Evolutionary conservation across 2,113 vertebrate genomes (phyloP).

Genomic region (Ictalurus punctatus): DNA sequence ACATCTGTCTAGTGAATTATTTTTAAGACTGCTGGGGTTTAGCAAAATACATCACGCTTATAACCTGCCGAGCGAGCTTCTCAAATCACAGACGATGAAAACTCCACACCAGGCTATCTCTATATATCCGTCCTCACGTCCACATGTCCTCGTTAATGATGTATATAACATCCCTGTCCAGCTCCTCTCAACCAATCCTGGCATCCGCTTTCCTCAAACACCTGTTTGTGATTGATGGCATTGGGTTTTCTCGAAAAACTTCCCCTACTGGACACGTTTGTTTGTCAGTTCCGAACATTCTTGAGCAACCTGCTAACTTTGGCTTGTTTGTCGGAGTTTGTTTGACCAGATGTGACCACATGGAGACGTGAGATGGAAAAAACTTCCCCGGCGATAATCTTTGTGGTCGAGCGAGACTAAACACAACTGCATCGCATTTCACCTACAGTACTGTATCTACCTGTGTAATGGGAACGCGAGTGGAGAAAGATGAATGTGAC

Average conservation of each 20-base stretch:
- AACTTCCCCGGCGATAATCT: conserved; percentile 6
- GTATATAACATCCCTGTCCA: not conserved
- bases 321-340: conserved; percentile 37
- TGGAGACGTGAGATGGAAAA: conserved; percentile 28
- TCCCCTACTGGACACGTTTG: conserved; percentile 25
- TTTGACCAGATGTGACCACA: conserved; percentile 47
- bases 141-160: not conserved
- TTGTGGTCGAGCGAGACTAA: conserved; percentile 38
- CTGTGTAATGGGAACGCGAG: not conserved
- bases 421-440: conserved; percentile 29
- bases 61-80: not conserved
- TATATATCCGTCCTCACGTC: not conserved
- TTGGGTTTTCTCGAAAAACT: not conserved
- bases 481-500: not conserved
- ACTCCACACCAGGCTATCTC: not conserved
- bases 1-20: conserved; percentile 17
- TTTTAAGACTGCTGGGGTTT: not conserved
- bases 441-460: conserved; percentile 12
- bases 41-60: not conserved
- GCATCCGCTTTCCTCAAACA: conserved; percentile 2
- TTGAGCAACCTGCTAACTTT: conserved; percentile 41
- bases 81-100: not conserved
- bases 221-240: conserved; percentile 27
- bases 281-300: conserved; percentile 34
- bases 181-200: not conserved